Evolutionary conservation across 2,113 vertebrate species (phyloP).

Genomic region (Phyllopteryx taeniolatus): DNA sequence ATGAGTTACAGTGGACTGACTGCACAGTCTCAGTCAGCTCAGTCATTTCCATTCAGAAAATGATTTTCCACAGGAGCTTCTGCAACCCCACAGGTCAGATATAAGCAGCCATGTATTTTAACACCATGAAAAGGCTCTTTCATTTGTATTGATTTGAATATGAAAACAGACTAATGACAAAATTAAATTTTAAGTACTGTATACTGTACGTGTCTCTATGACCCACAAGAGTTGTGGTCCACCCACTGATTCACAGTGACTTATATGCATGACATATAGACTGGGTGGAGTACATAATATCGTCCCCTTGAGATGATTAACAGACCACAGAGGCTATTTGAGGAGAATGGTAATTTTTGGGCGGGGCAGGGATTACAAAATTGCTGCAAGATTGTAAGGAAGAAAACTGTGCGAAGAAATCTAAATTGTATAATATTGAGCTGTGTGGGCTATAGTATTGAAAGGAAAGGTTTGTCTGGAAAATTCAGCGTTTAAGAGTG

Average conservation of each 20-base stretch:
- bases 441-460: conserved; percentile 43
- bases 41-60: not conserved
- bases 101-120: not conserved
- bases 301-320: conserved; percentile 54
- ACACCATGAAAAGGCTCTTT: not conserved
- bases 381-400: conserved; percentile 26
- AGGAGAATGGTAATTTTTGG: conserved; percentile 24
- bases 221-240: conserved; percentile 30
- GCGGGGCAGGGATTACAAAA: conserved; percentile 27
- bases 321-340: conserved; percentile 48
- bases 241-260: conserved; percentile 41
- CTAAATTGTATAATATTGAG: conserved; percentile 25
- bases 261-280: conserved; percentile 34
- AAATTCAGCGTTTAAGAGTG: conserved; percentile 48
- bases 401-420: conserved; percentile 16
- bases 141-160: not conserved
- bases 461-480: conserved; percentile 21
- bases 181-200: not conserved
- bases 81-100: not conserved
- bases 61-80: not conserved
- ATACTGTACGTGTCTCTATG: conserved; percentile 9
- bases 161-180: conserved; percentile 3
- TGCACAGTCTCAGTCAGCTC: too few relatives aligned
- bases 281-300: conserved; percentile 47
- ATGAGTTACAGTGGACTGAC: not conserved